These are phyloP conservation scores for Agrilus planipennis DNA, from an alignment of 1,140 invertebrate genomes.

Conservation along the genomic window DNA sequence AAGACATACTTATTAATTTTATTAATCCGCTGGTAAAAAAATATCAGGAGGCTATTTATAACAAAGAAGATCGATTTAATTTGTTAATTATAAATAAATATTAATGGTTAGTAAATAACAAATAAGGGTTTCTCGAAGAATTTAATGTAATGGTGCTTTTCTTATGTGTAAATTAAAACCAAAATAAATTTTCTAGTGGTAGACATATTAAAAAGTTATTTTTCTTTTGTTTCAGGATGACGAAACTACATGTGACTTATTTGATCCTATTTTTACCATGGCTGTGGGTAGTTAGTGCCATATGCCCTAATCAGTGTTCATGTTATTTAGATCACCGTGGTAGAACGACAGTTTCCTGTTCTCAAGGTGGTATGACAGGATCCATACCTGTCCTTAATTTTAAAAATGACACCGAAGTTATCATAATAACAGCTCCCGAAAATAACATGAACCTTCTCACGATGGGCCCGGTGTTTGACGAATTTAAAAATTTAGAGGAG, in stretches of 20 bases:
- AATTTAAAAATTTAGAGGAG: constrained; percentile 56
- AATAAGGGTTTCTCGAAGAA: too few species aligned
- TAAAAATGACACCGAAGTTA: constrained; percentile 47
- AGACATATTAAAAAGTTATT: too few species aligned
- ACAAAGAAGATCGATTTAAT: too few species aligned
- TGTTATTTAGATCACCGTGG: constrained; percentile 25
- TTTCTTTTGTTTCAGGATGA: constrained; percentile 8
- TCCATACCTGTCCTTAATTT: constrained; percentile 47
- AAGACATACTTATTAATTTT: too few species aligned
- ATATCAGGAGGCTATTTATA: too few species aligned
- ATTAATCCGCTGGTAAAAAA: too few species aligned
- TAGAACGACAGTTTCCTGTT: constrained; percentile 33
- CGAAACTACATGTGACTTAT: not conserved
- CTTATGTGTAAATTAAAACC: too few species aligned
- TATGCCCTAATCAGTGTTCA: constrained; percentile 27
- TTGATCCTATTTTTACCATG: constrained; percentile 1
- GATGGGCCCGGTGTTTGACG: constrained; percentile 58
- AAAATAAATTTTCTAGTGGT: too few species aligned
- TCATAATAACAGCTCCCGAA: constrained; percentile 56
- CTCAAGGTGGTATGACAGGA: constrained; percentile 45
- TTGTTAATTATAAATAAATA: too few species aligned
- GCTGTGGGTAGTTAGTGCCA: constrained; percentile 4
- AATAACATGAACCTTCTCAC: constrained; percentile 52
- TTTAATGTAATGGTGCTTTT: too few species aligned
- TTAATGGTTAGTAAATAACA: too few species aligned